phyloP scores from a whole-genome alignment of 2,113 vertebrate genomes.

The Trichechus manatus region DNA sequence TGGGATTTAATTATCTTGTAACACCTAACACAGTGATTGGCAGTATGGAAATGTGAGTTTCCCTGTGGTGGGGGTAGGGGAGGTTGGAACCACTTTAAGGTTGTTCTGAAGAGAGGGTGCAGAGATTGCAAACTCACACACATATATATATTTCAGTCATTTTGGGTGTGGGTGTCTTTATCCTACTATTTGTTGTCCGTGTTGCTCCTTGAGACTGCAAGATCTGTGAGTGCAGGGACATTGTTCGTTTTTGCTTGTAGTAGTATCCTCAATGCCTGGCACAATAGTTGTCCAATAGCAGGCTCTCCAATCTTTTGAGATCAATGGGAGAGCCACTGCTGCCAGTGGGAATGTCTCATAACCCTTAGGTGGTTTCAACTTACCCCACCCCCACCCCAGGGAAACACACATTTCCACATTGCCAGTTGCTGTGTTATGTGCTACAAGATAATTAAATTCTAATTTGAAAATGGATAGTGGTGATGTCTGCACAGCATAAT shows the following conservation, averaged over 20 bases:
- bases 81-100: background rate
- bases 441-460: too few species aligned
- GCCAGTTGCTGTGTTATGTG: too few species aligned
- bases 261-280: background rate
- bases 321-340: background rate
- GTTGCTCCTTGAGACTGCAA: background rate
- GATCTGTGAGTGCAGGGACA: background rate
- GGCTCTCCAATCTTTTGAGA: background rate
- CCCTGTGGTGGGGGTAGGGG: background rate
- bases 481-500: too few species aligned
- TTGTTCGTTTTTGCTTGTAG: background rate
- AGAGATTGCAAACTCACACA: background rate
- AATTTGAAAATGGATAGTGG: too few species aligned
- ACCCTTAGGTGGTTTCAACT: background rate
- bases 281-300: constrained; percentile 11
- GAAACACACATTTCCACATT: too few species aligned
- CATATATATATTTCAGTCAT: background rate
- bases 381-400: too few species aligned
- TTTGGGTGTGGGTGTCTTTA: background rate
- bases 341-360: background rate
- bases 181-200: background rate
- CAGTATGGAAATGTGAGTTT: background rate
- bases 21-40: background rate
- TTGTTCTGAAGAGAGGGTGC: background rate
- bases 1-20: constrained; percentile 16